Conservation (phyloP, 64 coral and sea anemone genomes). For the Pachyseris speciosa region DNA sequence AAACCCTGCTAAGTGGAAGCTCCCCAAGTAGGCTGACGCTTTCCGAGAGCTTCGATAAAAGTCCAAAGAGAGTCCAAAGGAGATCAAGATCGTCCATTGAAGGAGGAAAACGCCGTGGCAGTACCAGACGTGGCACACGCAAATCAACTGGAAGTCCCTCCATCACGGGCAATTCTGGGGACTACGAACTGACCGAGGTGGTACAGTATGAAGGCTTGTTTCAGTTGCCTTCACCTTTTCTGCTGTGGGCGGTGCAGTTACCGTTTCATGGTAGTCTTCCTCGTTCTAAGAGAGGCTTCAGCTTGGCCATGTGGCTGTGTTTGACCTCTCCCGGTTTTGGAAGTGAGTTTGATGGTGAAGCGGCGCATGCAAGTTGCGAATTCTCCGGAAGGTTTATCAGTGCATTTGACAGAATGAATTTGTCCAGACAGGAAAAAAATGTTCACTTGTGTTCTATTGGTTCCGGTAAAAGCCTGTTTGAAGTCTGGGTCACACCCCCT, state of each 20-base stretch:
- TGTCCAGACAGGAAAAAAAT: not conserved
- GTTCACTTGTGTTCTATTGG: conserved; percentile 73
- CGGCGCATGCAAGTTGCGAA: not conserved
- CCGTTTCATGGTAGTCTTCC: conserved; percentile 50
- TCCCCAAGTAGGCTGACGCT: not conserved
- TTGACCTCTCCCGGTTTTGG: not conserved
- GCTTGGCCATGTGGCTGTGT: conserved; percentile 59
- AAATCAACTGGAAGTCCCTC: not conserved
- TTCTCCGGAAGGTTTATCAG: not conserved
- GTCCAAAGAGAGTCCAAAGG: not conserved
- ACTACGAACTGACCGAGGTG: not conserved
- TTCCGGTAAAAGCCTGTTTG: conserved; percentile 55
- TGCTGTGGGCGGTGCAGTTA: conserved; percentile 40
- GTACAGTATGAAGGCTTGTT: not conserved
- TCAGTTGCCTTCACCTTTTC: conserved; percentile 56
- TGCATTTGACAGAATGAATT: not conserved
- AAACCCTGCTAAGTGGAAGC: conserved; percentile 6
- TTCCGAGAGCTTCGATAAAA: not conserved
- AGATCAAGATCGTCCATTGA: not conserved
- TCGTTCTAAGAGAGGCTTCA: conserved; percentile 39
- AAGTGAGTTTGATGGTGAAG: not conserved
- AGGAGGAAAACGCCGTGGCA: not conserved
- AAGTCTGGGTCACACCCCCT: conserved; percentile 47
- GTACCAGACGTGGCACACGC: not conserved
- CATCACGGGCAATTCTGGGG: not conserved